Evolutionary conservation across 30 jellyfish, hydroid and myxozoan genomes (phyloP).

Genomic region (Aurelia sp.): DNA sequence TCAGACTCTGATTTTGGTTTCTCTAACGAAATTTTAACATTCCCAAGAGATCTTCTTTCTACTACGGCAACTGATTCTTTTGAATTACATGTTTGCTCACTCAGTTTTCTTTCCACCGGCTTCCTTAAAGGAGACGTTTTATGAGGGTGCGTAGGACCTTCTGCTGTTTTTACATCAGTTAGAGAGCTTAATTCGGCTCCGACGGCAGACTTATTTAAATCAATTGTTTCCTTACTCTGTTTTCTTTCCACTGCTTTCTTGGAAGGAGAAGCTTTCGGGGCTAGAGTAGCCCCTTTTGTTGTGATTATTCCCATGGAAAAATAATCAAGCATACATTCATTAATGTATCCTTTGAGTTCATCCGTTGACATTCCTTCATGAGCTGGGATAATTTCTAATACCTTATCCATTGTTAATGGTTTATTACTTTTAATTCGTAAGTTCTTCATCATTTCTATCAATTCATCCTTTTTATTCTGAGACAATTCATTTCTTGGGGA

Average conservation of each 20-base stretch:
- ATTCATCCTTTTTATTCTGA: conserved; percentile 21
- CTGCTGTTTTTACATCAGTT: no score
- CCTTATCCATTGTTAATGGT: conserved; percentile 57
- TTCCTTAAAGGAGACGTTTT: conserved; percentile 13
- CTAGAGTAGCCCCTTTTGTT: conserved; percentile 1
- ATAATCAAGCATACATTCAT: conserved; percentile 49
- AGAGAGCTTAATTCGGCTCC: no score
- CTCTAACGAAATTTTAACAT: not conserved
- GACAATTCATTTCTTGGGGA: not conserved
- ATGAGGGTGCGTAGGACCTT: no score
- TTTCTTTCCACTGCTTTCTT: no score
- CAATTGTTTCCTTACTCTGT: no score
- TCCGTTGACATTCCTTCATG: conserved; percentile 37
- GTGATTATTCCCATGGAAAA: conserved; percentile 59
- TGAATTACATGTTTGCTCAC: not conserved
- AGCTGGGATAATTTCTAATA: conserved; percentile 42
- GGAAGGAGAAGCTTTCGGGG: not conserved
- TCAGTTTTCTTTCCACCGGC: not conserved
- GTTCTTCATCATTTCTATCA: conserved; percentile 26
- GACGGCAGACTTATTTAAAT: no score
- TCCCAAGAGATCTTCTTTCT: conserved; percentile 7
- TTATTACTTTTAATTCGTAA: conserved; percentile 16
- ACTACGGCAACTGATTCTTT: not conserved
- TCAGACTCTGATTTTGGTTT: not conserved
- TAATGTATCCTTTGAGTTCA: conserved; percentile 45